These are phyloP conservation scores for Pollenia angustigena DNA, from an alignment of 2,888 invertebrate species.

Conservation along the genomic window DNA sequence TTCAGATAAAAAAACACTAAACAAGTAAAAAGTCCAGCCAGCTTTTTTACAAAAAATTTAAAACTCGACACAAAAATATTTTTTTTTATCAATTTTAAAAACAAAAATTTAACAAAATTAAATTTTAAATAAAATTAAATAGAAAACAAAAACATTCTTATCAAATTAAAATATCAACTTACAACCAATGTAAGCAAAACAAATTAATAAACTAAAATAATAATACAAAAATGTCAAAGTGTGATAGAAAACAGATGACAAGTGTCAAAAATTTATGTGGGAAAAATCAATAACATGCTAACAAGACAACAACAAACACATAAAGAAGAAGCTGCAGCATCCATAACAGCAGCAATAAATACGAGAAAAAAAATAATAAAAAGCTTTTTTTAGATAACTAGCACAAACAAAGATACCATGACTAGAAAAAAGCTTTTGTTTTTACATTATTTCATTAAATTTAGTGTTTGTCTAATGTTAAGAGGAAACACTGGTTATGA, in stretches of 20 bases:
- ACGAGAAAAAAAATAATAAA: neutral
- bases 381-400: conserved; percentile 27
- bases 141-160: neutral
- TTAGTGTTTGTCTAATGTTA: neutral
- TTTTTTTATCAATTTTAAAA: neutral
- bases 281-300: conserved; percentile 74
- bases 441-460: conserved; percentile 15
- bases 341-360: conserved; percentile 50
- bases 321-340: conserved; percentile 53
- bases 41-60: too few relatives aligned
- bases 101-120: neutral
- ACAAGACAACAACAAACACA: conserved; percentile 15
- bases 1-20: too few relatives aligned
- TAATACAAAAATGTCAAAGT: conserved; percentile 49
- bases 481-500: neutral
- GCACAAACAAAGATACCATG: neutral
- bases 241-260: conserved; percentile 60
- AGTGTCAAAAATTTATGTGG: conserved; percentile 67
- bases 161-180: conserved; percentile 21
- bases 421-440: conserved; percentile 20
- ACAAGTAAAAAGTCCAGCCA: too few relatives aligned
- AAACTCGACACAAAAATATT: neutral
- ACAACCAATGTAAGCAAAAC: conserved; percentile 38
- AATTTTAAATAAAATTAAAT: neutral
- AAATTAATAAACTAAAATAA: conserved; percentile 13